Evolutionary conservation across 2,797 vertebrate genomes (phyloP).

Genomic region (Varecia variegata): DNA sequence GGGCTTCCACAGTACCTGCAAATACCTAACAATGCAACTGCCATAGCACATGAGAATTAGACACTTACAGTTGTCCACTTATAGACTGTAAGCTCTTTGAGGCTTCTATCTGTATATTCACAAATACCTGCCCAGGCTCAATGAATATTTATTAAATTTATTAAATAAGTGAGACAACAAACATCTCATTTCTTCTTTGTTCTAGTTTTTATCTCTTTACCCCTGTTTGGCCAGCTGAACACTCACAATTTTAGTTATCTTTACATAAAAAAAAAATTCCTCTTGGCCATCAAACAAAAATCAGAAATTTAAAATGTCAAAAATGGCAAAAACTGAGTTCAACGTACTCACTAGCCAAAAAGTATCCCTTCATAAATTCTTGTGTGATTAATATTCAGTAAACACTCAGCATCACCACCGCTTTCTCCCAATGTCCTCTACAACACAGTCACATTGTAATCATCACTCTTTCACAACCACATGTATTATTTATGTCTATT

Average conservation of each 20-base stretch:
- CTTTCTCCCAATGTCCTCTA: background rate
- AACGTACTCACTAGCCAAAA: background rate
- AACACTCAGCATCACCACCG: background rate
- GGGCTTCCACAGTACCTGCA: background rate
- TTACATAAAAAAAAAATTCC: background rate
- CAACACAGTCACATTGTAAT: background rate
- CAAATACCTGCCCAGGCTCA: background rate
- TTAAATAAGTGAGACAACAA: background rate
- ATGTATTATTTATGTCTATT: background rate
- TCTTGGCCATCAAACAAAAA: background rate
- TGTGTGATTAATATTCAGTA: background rate
- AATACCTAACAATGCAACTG: background rate
- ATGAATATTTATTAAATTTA: background rate
- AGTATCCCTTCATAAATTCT: background rate
- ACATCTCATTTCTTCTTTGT: background rate
- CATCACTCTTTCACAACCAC: background rate
- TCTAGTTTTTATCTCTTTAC: background rate
- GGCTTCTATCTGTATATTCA: background rate
- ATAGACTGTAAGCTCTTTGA: background rate
- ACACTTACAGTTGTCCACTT: background rate
- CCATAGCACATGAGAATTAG: background rate
- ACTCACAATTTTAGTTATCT: background rate
- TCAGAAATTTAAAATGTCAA: background rate
- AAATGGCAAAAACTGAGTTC: background rate
- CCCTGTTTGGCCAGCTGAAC: background rate